phyloP scores from a whole-genome alignment of 1,140 invertebrate species.

The Drosophila lacteicornis region DNA sequence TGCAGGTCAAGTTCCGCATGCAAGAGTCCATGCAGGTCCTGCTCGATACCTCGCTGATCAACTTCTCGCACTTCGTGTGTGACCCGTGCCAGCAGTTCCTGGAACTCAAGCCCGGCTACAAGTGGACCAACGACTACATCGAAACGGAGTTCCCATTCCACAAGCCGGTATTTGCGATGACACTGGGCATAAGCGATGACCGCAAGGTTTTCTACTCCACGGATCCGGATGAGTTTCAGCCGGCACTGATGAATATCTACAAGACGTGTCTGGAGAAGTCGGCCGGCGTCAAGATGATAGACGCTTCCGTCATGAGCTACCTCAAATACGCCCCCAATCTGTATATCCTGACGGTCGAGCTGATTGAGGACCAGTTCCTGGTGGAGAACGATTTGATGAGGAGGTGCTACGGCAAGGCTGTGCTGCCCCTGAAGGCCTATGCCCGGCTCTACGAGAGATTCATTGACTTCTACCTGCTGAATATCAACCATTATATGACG shows the following conservation, averaged over 20 bases:
- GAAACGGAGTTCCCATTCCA: constrained; percentile 65
- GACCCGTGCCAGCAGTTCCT: constrained; percentile 75
- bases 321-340: constrained; percentile 73
- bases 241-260: constrained; percentile 64
- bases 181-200: constrained; percentile 63
- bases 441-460: constrained; percentile 64
- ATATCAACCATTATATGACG: constrained; percentile 53
- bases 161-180: constrained; percentile 70
- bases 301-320: constrained; percentile 58
- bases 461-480: constrained; percentile 69
- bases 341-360: constrained; percentile 73
- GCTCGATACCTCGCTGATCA: constrained; percentile 59
- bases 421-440: constrained; percentile 65
- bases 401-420: constrained; percentile 59
- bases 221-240: constrained; percentile 73
- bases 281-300: constrained; percentile 62
- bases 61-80: constrained; percentile 64
- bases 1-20: constrained; percentile 80
- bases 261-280: constrained; percentile 68
- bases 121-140: constrained; percentile 73
- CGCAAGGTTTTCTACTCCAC: constrained; percentile 71
- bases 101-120: constrained; percentile 39
- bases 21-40: constrained; percentile 79
- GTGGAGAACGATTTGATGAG: constrained; percentile 47
- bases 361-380: constrained; percentile 72